Percentiles rank a stretch among this genome's conserved stretches.
phyloP scores from a whole-genome alignment of 1,140 invertebrate genomes.

The Notospermus geniculatus region DNA sequence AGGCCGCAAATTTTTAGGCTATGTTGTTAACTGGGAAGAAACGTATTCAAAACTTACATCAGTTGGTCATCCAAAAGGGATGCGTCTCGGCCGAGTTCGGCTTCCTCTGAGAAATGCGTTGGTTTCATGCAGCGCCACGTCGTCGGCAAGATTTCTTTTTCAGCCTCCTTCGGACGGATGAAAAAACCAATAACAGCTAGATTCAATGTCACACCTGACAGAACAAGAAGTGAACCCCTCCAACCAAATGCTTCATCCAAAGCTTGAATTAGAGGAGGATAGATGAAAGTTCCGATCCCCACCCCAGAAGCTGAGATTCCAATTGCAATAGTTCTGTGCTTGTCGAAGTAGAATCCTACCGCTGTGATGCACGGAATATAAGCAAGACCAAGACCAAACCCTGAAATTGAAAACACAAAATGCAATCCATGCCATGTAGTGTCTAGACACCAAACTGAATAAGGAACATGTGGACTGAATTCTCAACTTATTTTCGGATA shows the following conservation, averaged over 20 bases:
- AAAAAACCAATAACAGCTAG: conserved; percentile 25
- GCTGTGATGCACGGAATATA: conserved; percentile 85
- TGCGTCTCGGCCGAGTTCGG: too few species aligned
- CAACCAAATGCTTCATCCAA: conserved; percentile 68
- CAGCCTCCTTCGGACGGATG: conserved; percentile 24
- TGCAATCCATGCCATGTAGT: not conserved
- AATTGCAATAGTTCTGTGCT: conserved; percentile 79
- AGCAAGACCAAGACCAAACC: conserved; percentile 80
- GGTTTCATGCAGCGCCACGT: too few species aligned
- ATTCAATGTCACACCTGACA: conserved; percentile 26
- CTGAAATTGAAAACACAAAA: conserved; percentile 57
- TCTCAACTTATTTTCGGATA: too few species aligned
- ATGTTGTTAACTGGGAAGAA: too few species aligned
- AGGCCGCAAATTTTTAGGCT: too few species aligned
- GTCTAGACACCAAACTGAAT: too few species aligned
- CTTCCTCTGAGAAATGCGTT: too few species aligned
- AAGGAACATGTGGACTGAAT: too few species aligned
- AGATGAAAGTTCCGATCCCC: conserved; percentile 79
- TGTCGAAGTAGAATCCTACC: conserved; percentile 86
- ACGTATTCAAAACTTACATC: too few species aligned
- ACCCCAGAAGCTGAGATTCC: conserved; percentile 88
- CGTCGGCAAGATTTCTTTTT: too few species aligned
- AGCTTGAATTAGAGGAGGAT: conserved; percentile 62
- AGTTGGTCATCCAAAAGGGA: too few species aligned
- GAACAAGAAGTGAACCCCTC: conserved; percentile 63